Conservation (phyloP, 2,797 vertebrate species). For the Dipus sagitta region DNA sequence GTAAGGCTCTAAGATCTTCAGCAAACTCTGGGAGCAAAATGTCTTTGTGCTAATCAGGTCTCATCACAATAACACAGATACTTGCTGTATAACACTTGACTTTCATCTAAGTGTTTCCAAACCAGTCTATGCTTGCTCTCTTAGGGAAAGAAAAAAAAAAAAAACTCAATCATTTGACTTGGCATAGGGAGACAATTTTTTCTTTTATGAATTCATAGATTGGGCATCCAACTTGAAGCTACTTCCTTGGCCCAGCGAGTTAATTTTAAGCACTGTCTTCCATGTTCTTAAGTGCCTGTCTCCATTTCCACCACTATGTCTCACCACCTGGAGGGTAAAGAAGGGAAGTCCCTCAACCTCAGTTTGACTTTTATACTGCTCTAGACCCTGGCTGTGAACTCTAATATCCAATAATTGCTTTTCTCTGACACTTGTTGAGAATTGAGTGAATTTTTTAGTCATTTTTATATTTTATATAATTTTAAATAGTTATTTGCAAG, state of each 20-base stretch:
- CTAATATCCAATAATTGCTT: background rate
- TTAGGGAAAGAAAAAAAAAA: background rate
- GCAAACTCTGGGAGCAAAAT: background rate
- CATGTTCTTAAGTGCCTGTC: background rate
- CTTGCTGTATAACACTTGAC: background rate
- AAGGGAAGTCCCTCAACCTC: background rate
- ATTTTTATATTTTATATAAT: too few species aligned
- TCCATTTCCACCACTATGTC: background rate
- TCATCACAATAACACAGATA: background rate
- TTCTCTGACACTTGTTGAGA: background rate
- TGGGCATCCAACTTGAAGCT: conserved; percentile 20
- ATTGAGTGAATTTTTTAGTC: background rate
- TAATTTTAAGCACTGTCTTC: background rate
- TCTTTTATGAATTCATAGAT: conserved; percentile 54
- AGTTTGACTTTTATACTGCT: background rate
- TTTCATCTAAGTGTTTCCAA: conserved; percentile 17
- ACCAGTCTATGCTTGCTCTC: conserved; percentile 7
- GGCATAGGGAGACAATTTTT: conserved; percentile 6
- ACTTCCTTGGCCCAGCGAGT: background rate
- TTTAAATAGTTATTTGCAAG: too few species aligned
- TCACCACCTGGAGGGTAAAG: background rate
- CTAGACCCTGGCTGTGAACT: background rate
- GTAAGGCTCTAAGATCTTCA: background rate
- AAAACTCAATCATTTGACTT: conserved; percentile 35
- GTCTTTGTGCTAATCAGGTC: background rate